Evolutionary conservation across 2,888 invertebrate species (phyloP), one percentile per base, ranked within the genome.

Genomic region (Macrophya annulata): DNA sequence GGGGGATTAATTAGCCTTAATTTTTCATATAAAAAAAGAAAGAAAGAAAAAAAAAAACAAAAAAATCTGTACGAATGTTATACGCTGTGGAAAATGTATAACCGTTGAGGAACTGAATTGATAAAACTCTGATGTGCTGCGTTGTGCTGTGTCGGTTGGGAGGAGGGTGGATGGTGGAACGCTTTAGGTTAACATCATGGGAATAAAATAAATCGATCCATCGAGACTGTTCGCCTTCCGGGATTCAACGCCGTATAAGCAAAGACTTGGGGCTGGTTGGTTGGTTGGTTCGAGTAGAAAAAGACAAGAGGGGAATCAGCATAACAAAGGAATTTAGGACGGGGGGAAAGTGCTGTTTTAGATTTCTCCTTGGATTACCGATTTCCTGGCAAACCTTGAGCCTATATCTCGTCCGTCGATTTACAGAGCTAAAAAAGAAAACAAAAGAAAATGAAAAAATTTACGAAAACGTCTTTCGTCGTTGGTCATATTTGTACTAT

Each of bases 151-250:
- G 6, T n/a, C n/a, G n/a, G n/a, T 12, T 15, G 12, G 48, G 45
- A 10, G 10, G 2, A 9, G 31, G 31, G 12, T 51, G 51, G 51
- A n/a, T 40, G 55, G 55, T 31, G 8, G 55, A 17, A 37, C n/a
- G 51, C 10, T 37, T 79, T 15, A 25, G 55, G 12, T 81, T 43
- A 81, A 81, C 40, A 62, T 43, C 59, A 37, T 81, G 81, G 62
- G 81, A 81, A 81, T 81, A 59, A 81, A 62, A 62, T 62, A 62
- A 81, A 81, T 81, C 81, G 81, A 81, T 81, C 81, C 81, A 62
- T 81, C 43, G 81, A 40, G 81, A 81, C 77, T 17, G 51, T 37
- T 37, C 31, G 40, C 55, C 55, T 51, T 77, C 77, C 37, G 48
- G 31, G 68, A 68, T 25, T 68, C 68, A 31, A 17, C 12, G 15